Conservation (phyloP, 2,797 vertebrate species). For the Sebastes umbrosus region DNA sequence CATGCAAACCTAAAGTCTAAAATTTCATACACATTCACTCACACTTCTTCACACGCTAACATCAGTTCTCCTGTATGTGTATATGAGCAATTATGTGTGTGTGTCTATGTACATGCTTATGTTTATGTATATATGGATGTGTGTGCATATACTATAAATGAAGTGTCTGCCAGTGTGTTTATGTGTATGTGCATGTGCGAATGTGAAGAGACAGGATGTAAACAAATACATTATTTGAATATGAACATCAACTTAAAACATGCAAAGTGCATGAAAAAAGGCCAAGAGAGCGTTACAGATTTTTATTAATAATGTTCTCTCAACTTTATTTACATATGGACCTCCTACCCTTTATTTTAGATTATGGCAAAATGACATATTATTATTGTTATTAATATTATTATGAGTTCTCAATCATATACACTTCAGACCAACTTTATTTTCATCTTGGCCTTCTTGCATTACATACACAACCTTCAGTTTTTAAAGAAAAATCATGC, state of each 20-base stretch:
- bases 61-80: not conserved
- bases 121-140: not conserved
- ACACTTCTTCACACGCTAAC: not conserved
- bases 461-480: too few relatives aligned
- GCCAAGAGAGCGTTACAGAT: not conserved
- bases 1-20: not conserved
- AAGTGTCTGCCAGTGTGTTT: not conserved
- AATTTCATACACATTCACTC: not conserved
- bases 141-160: not conserved
- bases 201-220: too few relatives aligned
- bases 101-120: not conserved
- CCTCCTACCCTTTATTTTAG: not conserved
- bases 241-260: too few relatives aligned
- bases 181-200: not conserved
- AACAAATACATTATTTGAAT: too few relatives aligned
- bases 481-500: too few relatives aligned
- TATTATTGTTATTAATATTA: too few relatives aligned
- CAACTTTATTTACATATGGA: not conserved
- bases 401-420: too few relatives aligned
- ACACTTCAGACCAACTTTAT: too few relatives aligned
- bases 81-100: not conserved
- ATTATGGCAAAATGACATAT: too few relatives aligned
- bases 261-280: too few relatives aligned
- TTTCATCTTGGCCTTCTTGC: too few relatives aligned
- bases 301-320: not conserved